A percentile compares a stretch with the other conserved stretches of the same genome.
These are phyloP conservation scores for Alviniconcha marisindica DNA, from an alignment of 1,140 invertebrate genomes.

Conservation along the genomic window DNA sequence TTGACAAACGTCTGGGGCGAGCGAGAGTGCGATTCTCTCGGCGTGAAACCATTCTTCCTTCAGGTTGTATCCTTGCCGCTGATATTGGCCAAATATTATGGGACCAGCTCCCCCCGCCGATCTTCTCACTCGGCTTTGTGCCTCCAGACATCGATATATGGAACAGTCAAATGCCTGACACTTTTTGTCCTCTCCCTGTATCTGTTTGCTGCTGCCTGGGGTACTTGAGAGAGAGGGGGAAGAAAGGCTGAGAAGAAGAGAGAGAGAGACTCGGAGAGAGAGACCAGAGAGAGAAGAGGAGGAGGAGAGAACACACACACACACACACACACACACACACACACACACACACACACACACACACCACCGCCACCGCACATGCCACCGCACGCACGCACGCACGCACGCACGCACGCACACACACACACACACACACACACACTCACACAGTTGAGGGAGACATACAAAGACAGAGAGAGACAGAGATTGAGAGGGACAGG, in stretches of 20 bases:
- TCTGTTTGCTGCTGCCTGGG: not conserved
- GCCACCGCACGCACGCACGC: not conserved
- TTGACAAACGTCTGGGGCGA: slow-evolving; percentile 38
- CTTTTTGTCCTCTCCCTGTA: too few species aligned
- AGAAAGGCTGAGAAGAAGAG: not conserved
- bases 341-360: not conserved
- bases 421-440: not conserved
- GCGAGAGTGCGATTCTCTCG: slow-evolving; percentile 13
- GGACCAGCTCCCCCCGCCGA: slow-evolving; percentile 26
- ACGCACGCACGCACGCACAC: not conserved
- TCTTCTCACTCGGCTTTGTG: not conserved
- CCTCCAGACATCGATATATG: too few species aligned
- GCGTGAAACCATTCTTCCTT: slow-evolving; percentile 26
- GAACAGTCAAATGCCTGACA: too few species aligned
- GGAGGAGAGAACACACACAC: not conserved
- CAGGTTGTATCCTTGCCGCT: slow-evolving; percentile 22
- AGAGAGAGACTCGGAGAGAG: not conserved
- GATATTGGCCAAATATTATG: slow-evolving; percentile 44
- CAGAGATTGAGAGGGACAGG: not conserved
- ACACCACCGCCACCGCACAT: not conserved
- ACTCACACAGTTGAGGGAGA: not conserved
- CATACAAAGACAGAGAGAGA: not conserved
- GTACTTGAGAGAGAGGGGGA: not conserved
- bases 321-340: not conserved
- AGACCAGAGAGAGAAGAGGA: not conserved